A percentile compares a stretch with the other conserved stretches of the same genome.
Evolutionary conservation across 2,113 vertebrate genomes (phyloP).

Genomic region (Caretta caretta): DNA sequence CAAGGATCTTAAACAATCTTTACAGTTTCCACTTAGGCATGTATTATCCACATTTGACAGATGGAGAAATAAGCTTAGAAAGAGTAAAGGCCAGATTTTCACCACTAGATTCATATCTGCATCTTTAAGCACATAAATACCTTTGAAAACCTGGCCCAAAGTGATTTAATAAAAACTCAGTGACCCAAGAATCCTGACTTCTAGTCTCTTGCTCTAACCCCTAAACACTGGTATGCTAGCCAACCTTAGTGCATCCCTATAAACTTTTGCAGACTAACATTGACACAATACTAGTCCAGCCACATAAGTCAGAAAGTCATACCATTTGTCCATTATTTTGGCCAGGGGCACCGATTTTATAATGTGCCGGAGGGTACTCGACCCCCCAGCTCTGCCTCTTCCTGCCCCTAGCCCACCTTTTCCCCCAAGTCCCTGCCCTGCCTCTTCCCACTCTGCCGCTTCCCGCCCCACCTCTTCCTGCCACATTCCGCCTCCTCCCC

Average conservation of each 20-base stretch:
- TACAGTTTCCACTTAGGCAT: fast-evolving
- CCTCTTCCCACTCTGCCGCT: no score
- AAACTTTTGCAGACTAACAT: neutral
- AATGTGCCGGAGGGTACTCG: no score
- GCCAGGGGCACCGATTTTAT: no score
- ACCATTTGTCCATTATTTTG: neutral
- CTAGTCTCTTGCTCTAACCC: no score
- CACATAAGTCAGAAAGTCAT: neutral
- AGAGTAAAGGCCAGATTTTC: neutral
- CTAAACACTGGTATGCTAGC: neutral
- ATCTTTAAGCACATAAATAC: neutral
- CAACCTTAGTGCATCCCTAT: neutral
- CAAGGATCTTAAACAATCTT: neutral
- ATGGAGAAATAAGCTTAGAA: neutral
- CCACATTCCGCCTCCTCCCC: no score
- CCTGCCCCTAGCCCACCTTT: no score
- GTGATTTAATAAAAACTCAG: neutral
- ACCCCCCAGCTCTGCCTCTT: no score
- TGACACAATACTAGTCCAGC: neutral
- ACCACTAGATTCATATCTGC: neutral
- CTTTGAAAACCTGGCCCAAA: neutral
- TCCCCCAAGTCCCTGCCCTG: no score
- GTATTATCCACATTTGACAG: neutral
- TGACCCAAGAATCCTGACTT: neutral
- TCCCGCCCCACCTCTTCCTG: no score